These are phyloP conservation scores for Dipodomys spectabilis DNA, from an alignment of 2,113 vertebrate species.

Conservation along the genomic window DNA sequence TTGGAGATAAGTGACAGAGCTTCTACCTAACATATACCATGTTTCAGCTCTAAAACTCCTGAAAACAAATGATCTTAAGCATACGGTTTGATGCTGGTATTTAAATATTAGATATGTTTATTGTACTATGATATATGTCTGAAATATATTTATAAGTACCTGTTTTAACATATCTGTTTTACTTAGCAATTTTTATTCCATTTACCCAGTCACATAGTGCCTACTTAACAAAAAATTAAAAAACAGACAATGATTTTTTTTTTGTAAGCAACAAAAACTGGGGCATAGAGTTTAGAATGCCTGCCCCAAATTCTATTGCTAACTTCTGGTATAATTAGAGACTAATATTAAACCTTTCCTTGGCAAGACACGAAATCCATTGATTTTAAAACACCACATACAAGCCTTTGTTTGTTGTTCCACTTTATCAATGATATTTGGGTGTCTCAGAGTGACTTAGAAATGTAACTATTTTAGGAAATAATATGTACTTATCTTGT, in stretches of 20 bases:
- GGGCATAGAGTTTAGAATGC: neutral
- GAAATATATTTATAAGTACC: neutral
- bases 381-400: neutral
- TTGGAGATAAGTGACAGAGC: no score
- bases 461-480: constrained; percentile 46
- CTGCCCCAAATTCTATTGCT: neutral
- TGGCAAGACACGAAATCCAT: neutral
- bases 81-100: neutral
- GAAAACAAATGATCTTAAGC: neutral
- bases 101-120: neutral
- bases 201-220: neutral
- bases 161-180: neutral
- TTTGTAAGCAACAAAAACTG: neutral
- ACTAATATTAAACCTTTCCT: neutral
- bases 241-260: constrained; percentile 25
- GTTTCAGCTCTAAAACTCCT: neutral
- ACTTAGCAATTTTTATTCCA: neutral
- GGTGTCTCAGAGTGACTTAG: constrained; percentile 13
- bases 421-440: constrained; percentile 26
- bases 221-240: constrained; percentile 23
- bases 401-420: constrained; percentile 10
- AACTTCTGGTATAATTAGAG: neutral
- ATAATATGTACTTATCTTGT: constrained; percentile 52
- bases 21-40: no score
- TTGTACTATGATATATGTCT: neutral